phyloP scores from a whole-genome alignment of 1,140 invertebrate genomes.

The Heliothis virescens region DNA sequence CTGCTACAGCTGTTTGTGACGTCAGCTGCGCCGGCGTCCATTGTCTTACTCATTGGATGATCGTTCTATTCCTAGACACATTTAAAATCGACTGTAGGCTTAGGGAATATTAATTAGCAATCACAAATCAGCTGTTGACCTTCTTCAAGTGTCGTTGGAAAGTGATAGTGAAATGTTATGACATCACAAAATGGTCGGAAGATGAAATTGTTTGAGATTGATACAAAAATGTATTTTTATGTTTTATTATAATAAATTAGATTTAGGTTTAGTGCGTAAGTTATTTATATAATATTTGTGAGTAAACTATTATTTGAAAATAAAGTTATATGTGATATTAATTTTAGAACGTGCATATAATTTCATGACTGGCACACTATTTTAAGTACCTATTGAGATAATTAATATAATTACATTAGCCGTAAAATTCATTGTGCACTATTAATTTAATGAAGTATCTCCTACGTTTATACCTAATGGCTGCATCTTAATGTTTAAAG shows the following conservation, averaged over 20 bases:
- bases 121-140: neutral
- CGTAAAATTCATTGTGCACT: constrained; percentile 7
- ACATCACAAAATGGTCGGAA: neutral
- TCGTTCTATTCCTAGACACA: constrained; percentile 58
- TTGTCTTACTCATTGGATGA: constrained; percentile 66
- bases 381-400: neutral
- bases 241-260: too few species aligned
- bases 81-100: constrained; percentile 64
- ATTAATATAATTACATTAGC: neutral
- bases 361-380: constrained; percentile 4
- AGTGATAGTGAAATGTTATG: neutral
- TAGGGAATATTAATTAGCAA: constrained; percentile 48
- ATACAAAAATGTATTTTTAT: too few species aligned
- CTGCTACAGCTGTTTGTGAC: constrained; percentile 68
- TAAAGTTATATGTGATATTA: constrained; percentile 5
- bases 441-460: neutral
- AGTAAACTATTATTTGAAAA: neutral
- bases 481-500: neutral
- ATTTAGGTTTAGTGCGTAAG: neutral
- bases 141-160: neutral
- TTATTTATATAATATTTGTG: neutral
- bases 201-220: neutral
- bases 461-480: neutral
- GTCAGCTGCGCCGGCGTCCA: constrained; percentile 52
- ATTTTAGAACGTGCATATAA: neutral